Evolutionary conservation across 1,140 invertebrate species (phyloP).

Genomic region (Papilio polyxenes): DNA sequence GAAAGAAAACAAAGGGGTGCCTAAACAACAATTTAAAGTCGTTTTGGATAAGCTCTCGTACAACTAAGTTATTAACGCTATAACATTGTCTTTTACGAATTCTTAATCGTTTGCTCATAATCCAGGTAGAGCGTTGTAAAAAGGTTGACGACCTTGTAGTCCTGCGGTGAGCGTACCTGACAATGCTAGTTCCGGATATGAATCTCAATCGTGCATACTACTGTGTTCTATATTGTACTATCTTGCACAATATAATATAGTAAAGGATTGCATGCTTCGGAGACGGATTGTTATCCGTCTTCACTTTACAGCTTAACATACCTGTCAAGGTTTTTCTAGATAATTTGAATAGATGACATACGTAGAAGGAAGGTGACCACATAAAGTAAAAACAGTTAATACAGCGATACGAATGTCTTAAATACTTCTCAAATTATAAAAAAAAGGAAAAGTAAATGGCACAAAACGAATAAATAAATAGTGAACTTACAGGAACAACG

Average conservation of each 20-base stretch:
- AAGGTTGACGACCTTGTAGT: constrained; percentile 15
- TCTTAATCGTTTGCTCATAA: not conserved
- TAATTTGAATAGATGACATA: not conserved
- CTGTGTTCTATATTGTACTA: not conserved
- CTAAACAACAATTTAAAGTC: not conserved
- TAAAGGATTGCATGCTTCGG: too few relatives aligned
- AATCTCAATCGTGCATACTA: not conserved
- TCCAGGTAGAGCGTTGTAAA: not conserved
- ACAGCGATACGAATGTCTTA: not conserved
- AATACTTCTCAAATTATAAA: not conserved
- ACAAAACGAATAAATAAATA: not conserved
- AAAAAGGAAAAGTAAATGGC: not conserved
- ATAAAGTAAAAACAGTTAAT: not conserved
- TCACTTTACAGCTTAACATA: not conserved
- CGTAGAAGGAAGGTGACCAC: not conserved
- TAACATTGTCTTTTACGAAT: not conserved
- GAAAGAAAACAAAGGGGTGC: not conserved
- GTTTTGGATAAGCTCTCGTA: not conserved
- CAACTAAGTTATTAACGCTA: not conserved
- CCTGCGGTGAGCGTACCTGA: constrained; percentile 6
- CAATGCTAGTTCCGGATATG: not conserved
- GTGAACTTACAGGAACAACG: constrained; percentile 60
- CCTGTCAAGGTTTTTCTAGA: not conserved
- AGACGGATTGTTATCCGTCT: too few relatives aligned
- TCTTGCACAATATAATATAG: too few relatives aligned